Base-by-base conservation (phyloP, 2,113 vertebrate species). In the Phaethon lepturus region DNA sequence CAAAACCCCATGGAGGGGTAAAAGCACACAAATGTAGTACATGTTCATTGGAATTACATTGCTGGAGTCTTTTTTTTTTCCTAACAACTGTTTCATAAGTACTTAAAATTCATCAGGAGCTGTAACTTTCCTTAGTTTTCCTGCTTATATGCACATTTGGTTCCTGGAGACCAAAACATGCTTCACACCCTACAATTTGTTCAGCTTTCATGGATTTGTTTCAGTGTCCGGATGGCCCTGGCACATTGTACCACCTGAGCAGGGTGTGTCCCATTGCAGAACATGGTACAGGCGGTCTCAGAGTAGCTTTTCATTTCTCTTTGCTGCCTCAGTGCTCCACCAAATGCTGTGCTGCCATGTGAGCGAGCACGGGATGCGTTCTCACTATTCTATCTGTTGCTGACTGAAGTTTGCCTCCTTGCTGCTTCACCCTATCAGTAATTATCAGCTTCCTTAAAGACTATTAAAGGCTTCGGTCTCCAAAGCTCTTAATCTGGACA, bases 211-310 rank as follows among this genome's bases (percentile, higher is more conserved):
- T 1, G 5, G 18, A 16, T 82, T 56, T 50, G 10, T 69, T 64
- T n/a, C 10, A 20, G 58, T 0, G 0, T 18, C 38, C 19, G 28
- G 47, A 50, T 0, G 3, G 69, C 29, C n/a, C 28, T 66, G 1
- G 0, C 3, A 8, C 3, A 3, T 47, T 26, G n/a, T 33, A 13
- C 22, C 26, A 2, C 20, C 1, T n/a, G 6, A 52, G 33, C 16
- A 20, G 5, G 19, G 25, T 11, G 23, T 11, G 56, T 26, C 45
- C 72, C 1, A 0, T 15, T 13, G 38, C 38, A 38, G 38, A 38
- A 38, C 38, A 38, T 0, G 3, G 16, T 19, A 3, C 2, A 2
- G 7, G 55, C 22, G 18, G 6, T 12, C 25, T 38, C 22, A 3
- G 24, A 6, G 14, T 12, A 66, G 71, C 17, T 58, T 66, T 56